phyloP scores from a whole-genome alignment of 2,797 vertebrate genomes.

The Tokudaia muenninki region DNA sequence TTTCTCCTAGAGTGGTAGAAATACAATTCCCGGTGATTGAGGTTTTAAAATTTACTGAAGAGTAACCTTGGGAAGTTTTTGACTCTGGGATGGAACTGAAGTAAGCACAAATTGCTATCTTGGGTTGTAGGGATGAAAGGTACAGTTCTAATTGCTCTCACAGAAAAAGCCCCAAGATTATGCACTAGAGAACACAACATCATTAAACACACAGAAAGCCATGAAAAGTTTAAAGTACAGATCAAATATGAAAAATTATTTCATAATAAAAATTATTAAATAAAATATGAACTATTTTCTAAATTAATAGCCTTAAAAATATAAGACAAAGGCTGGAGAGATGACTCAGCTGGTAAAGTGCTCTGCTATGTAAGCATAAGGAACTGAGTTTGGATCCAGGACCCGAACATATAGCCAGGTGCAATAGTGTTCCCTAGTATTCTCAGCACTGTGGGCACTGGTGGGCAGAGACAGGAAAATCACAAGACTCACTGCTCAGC shows the following conservation, averaged over 20 bases:
- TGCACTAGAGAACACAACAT: neutral
- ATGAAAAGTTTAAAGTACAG: neutral
- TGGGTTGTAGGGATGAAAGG: neutral
- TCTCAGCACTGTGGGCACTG: neutral
- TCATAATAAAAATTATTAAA: neutral
- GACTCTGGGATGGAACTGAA: neutral
- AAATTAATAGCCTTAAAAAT: neutral
- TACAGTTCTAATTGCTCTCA: neutral
- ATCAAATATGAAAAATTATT: neutral
- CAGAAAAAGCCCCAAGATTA: neutral
- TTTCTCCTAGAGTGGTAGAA: accelerated
- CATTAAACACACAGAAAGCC: neutral
- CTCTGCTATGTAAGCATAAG: too few relatives aligned
- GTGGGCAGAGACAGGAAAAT: neutral
- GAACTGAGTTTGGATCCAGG: neutral
- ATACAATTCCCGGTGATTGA: neutral
- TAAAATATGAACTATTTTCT: neutral
- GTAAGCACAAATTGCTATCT: neutral
- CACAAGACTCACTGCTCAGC: neutral
- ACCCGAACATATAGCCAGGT: neutral
- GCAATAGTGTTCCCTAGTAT: neutral
- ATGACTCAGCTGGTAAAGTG: too few relatives aligned
- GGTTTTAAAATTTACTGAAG: neutral
- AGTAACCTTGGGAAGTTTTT: neutral
- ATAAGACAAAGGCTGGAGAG: neutral